Evolutionary conservation across 2,113 vertebrate genomes (phyloP), one percentile per base, ranked within the genome.

Genomic region (Typhlomys cinereus): DNA sequence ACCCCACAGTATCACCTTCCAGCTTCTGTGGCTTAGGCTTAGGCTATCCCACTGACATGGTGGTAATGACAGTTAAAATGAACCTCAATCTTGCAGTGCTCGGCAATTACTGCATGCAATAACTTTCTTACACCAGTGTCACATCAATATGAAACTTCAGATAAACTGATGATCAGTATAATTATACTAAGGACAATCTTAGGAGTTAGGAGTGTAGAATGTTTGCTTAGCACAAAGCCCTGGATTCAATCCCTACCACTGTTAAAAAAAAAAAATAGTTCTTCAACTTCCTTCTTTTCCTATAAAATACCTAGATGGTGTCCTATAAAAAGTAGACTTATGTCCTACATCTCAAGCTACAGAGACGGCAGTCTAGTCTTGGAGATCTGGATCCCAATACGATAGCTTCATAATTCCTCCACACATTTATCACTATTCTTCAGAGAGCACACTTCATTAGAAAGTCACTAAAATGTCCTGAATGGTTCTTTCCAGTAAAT

Each of bases 391-490:
- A 85, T 23, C 14, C 79, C 27, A 64, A 39, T 79, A 29, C 14
- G 50, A 50, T 12, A 27, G 25, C 88, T 90, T 80, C 14, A 83
- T 36, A 91, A 81, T 59, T 87, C 59, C 31, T 66, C 85, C 70
- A 67, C 59, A 75, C 50, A 8, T 46, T 93, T 79, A 48, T 59
- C 87, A 85, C 85, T 73, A 83, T 82, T 89, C 57, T 81, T 71
- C 34, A 87, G 66, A 87, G 8, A 76, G 7, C 31, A 76, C 11
- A 57, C 59, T 76, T 93, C 78, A 85, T 62, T 69, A 89, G 54
- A 92, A 79, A 46, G 73, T 75, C 87, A 81, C 50, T 78, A 70
- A 73, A 94, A 88, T 44, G 64, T 71, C 39, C 73, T 67, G 29
- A 74, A 29, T 59, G 7, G 29, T 93, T 85, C 88, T 46, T 86